Conservation (phyloP, 2,113 vertebrate species). For the Tychaedon coryphoeus region DNA sequence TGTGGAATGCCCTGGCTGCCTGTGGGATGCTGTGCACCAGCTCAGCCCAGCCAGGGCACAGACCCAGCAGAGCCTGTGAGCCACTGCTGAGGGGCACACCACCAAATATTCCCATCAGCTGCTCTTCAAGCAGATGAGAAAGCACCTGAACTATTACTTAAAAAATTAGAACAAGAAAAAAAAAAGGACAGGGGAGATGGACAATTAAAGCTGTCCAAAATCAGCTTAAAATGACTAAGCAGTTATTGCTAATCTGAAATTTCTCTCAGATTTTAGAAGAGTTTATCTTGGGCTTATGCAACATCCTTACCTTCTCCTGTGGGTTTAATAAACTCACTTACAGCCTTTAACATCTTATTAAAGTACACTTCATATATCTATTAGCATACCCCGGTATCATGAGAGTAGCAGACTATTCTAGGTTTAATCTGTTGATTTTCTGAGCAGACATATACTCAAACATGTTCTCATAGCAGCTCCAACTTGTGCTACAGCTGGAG, state of each 20-base stretch:
- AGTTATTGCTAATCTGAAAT: background rate
- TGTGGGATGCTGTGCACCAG: background rate
- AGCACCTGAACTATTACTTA: background rate
- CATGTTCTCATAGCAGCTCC: conserved; percentile 6
- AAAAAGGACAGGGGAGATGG: background rate
- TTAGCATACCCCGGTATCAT: background rate
- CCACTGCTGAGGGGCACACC: background rate
- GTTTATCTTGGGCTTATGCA: background rate
- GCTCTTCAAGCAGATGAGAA: background rate
- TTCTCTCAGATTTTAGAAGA: background rate
- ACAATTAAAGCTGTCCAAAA: background rate
- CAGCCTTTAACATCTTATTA: background rate
- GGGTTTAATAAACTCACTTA: background rate
- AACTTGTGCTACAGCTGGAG: conserved; percentile 34
- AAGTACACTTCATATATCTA: background rate
- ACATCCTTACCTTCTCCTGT: background rate
- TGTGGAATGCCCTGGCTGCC: background rate
- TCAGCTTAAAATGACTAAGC: conserved; percentile 5
- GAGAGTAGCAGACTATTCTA: background rate
- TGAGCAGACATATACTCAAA: background rate
- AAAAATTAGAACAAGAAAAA: background rate
- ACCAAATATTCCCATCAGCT: background rate
- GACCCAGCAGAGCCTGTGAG: background rate
- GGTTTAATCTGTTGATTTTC: conserved; percentile 6
- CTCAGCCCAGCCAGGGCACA: background rate